Percentiles rank a stretch among this genome's conserved stretches.
These are phyloP conservation scores for Actinostola sp. DNA, from an alignment of 92 coral and sea anemone genomes.

Conservation along the genomic window DNA sequence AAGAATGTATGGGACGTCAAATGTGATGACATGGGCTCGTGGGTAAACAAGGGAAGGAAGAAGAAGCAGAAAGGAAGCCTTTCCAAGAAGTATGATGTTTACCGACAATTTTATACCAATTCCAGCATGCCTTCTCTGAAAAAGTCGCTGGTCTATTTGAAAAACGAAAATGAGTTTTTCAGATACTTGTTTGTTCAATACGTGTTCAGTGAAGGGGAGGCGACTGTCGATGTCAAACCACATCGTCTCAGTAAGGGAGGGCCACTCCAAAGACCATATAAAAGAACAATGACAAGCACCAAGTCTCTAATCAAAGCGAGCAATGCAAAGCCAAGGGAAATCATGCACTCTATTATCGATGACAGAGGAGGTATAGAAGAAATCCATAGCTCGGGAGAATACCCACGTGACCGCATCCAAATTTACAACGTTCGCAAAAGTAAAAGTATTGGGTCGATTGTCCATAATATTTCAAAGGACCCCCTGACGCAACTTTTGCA, in stretches of 20 bases:
- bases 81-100: conserved; percentile 1
- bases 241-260: conserved; percentile 9
- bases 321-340: conserved; percentile 9
- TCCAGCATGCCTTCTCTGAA: conserved; percentile 3
- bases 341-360: conserved; percentile 26
- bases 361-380: conserved; percentile 28
- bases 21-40: conserved; percentile 28
- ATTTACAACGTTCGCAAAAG: conserved; percentile 18
- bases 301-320: background rate
- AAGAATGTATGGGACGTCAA: conserved; percentile 1
- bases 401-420: conserved; percentile 30
- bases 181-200: conserved; percentile 13
- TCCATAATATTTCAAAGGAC: background rate
- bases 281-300: background rate
- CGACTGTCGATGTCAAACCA: background rate
- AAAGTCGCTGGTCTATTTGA: background rate
- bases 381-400: conserved; percentile 22
- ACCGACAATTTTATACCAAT: conserved; percentile 13
- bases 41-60: background rate
- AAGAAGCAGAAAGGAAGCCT: background rate
- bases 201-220: background rate
- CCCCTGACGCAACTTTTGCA: conserved; percentile 18
- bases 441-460: background rate
- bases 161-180: background rate
- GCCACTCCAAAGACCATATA: background rate